phyloP scores from a whole-genome alignment of 2,797 vertebrate species.

The Fratercula arctica region DNA sequence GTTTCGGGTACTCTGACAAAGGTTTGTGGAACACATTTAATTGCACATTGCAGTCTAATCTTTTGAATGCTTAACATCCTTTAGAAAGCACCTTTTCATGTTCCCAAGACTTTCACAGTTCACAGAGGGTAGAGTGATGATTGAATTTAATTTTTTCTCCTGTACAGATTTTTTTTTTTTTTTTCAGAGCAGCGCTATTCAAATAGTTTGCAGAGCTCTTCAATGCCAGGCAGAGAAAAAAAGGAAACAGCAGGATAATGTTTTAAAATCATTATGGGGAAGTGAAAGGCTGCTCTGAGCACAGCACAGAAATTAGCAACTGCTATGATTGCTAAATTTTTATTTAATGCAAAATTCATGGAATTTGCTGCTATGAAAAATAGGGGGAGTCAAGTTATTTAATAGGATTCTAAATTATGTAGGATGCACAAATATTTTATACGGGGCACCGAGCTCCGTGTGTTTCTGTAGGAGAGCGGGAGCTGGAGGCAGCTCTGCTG shows the following conservation, averaged over 20 bases:
- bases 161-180: conserved; percentile 5
- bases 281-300: conserved; percentile 59
- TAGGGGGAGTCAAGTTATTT: not conserved
- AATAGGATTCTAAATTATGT: conserved; percentile 44
- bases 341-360: conserved; percentile 52
- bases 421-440: conserved; percentile 37
- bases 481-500: not conserved
- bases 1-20: conserved; percentile 52
- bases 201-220: conserved; percentile 56
- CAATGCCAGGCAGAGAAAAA: conserved; percentile 47
- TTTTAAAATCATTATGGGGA: conserved; percentile 63
- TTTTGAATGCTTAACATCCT: conserved; percentile 58
- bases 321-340: conserved; percentile 53
- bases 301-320: conserved; percentile 56
- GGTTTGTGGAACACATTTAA: conserved; percentile 51
- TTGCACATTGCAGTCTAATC: conserved; percentile 29
- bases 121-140: conserved; percentile 57
- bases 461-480: not conserved
- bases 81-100: conserved; percentile 57
- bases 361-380: conserved; percentile 36
- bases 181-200: conserved; percentile 26
- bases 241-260: conserved; percentile 65
- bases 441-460: not conserved
- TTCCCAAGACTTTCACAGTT: conserved; percentile 64
- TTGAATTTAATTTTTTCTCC: conserved; percentile 65